Conservation (phyloP, 2,113 vertebrate species). For the Saimiri boliviensis region DNA sequence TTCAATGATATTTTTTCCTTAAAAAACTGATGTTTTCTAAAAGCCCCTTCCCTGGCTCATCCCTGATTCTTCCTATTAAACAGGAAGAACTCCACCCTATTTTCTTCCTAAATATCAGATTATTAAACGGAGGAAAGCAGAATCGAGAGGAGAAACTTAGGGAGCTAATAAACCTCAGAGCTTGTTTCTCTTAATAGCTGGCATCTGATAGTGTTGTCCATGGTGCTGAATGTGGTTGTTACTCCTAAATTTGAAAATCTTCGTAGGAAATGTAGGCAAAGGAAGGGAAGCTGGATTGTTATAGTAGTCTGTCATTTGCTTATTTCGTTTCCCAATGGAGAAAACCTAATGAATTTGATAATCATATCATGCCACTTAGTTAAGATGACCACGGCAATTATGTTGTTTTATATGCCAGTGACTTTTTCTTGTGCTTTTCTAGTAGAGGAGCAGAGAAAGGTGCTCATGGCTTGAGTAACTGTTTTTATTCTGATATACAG, state of each 20-base stretch:
- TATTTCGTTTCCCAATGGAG: conserved; percentile 23
- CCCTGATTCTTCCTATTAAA: conserved; percentile 41
- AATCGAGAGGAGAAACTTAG: conserved; percentile 41
- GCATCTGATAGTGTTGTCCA: conserved; percentile 48
- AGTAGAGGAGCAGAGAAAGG: conserved; percentile 10
- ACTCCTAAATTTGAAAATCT: not conserved
- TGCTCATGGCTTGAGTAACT: not conserved
- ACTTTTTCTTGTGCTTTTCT: conserved; percentile 45
- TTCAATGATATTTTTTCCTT: conserved; percentile 10
- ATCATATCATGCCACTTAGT: conserved; percentile 62
- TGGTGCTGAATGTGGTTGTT: conserved; percentile 62
- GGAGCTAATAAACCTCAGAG: conserved; percentile 16
- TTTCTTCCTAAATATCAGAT: conserved; percentile 38
- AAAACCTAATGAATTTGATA: conserved; percentile 63
- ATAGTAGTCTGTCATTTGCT: not conserved
- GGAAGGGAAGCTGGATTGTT: not conserved
- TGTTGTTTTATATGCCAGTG: conserved; percentile 42
- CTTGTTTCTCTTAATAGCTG: not conserved
- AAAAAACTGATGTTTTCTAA: conserved; percentile 51
- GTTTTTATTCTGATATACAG: conserved; percentile 48
- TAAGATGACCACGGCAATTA: conserved; percentile 56
- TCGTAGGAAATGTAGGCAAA: not conserved
- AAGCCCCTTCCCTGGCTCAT: conserved; percentile 45
- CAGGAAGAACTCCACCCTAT: not conserved
- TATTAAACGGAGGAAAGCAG: not conserved